These are phyloP conservation scores for Eilema depressum DNA, from an alignment of 2,888 invertebrate genomes.

Conservation along the genomic window DNA sequence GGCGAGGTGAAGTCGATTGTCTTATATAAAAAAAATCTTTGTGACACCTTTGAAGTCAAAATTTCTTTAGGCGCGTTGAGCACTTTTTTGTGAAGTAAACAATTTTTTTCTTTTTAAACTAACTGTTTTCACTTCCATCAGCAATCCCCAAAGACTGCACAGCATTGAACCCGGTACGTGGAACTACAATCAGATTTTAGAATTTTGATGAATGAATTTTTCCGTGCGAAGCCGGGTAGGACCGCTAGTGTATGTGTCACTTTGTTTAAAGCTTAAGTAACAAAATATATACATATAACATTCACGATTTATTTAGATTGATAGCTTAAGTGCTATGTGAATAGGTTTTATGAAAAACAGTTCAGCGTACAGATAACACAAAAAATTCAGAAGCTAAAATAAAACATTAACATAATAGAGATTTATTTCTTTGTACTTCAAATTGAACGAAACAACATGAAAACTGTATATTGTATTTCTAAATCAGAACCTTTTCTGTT, in stretches of 20 bases:
- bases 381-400: background rate
- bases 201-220: background rate
- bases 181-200: background rate
- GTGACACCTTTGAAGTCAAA: no score
- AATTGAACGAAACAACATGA: background rate
- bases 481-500: background rate
- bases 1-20: no score
- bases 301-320: background rate
- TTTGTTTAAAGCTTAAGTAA: background rate
- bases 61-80: no score
- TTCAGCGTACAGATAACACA: background rate
- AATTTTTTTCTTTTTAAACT: no score
- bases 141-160: no score
- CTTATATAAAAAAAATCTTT: no score
- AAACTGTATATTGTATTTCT: background rate
- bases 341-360: constrained; percentile 3
- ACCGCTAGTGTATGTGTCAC: background rate
- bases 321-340: background rate
- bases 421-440: background rate
- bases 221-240: background rate
- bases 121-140: no score
- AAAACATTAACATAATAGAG: background rate
- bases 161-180: background rate
- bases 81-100: no score
- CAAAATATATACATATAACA: background rate